These are phyloP conservation scores for Bradysia coprophila DNA, from an alignment of 1,140 invertebrate species.

Conservation along the genomic window DNA sequence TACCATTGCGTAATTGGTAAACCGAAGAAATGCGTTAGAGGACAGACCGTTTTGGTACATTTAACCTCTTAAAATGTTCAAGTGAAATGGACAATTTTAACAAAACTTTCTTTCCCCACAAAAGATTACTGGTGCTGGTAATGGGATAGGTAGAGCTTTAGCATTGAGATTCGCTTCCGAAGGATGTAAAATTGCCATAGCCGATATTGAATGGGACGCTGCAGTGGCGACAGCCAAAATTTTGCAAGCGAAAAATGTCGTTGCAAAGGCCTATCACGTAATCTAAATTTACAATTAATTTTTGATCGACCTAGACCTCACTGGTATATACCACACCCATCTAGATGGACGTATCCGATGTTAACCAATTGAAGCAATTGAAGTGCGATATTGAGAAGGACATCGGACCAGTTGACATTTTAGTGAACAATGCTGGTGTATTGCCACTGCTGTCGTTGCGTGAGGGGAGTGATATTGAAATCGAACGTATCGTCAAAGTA, in stretches of 20 bases:
- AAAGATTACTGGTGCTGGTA: conserved; percentile 22
- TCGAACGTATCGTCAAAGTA: background rate
- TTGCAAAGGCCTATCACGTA: conserved; percentile 20
- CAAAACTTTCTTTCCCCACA: no score
- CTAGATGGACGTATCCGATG: conserved; percentile 21
- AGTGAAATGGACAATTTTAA: no score
- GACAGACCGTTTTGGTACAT: background rate
- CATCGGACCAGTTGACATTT: conserved; percentile 19
- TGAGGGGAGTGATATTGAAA: background rate
- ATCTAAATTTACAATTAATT: background rate
- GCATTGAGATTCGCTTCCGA: conserved; percentile 14
- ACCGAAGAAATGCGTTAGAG: background rate
- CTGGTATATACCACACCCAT: no score
- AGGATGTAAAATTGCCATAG: conserved; percentile 20
- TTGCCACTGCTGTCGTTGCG: conserved; percentile 7
- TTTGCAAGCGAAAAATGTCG: conserved; percentile 12
- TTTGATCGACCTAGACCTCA: no score
- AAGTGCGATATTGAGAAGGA: conserved; percentile 19
- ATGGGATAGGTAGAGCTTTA: conserved; percentile 21
- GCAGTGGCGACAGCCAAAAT: conserved; percentile 19
- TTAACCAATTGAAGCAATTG: conserved; percentile 17
- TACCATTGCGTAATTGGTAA: no score
- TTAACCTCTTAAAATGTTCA: no score
- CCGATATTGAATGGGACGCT: conserved; percentile 20
- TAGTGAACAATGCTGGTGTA: conserved; percentile 21